Conservation (phyloP, 2,797 vertebrate species). For the Chloroceryle amazona region DNA sequence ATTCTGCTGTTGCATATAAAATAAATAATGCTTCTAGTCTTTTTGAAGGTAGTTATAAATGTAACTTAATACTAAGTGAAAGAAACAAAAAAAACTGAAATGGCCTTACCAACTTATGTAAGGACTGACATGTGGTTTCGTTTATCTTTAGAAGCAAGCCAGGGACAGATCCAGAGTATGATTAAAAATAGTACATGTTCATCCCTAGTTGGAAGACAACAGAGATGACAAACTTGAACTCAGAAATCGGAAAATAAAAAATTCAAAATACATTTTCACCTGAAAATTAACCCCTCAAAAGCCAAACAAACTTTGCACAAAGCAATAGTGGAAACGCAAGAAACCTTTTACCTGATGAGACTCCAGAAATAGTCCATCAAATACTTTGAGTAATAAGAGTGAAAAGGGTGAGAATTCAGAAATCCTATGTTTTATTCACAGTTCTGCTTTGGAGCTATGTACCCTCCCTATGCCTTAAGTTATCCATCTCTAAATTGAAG, state of each 20-base stretch:
- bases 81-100: background rate
- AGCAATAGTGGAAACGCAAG: background rate
- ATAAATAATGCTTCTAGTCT: background rate
- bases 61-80: background rate
- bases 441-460: background rate
- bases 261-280: background rate
- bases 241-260: slow-evolving; percentile 38
- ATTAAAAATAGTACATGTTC: slow-evolving; percentile 56
- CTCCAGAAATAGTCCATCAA: background rate
- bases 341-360: background rate
- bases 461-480: background rate
- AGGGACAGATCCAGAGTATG: background rate
- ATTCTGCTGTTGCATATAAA: background rate
- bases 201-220: background rate
- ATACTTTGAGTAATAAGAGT: background rate
- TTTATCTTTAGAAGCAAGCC: slow-evolving; percentile 64
- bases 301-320: background rate
- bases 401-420: background rate
- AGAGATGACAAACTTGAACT: slow-evolving; percentile 1
- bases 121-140: background rate
- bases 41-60: background rate
- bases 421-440: background rate
- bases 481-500: background rate
- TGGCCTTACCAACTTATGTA: slow-evolving; percentile 12
- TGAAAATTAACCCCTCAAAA: background rate